phyloP scores from a whole-genome alignment of 2,113 vertebrate genomes.

The Misgurnus mizolepis region DNA sequence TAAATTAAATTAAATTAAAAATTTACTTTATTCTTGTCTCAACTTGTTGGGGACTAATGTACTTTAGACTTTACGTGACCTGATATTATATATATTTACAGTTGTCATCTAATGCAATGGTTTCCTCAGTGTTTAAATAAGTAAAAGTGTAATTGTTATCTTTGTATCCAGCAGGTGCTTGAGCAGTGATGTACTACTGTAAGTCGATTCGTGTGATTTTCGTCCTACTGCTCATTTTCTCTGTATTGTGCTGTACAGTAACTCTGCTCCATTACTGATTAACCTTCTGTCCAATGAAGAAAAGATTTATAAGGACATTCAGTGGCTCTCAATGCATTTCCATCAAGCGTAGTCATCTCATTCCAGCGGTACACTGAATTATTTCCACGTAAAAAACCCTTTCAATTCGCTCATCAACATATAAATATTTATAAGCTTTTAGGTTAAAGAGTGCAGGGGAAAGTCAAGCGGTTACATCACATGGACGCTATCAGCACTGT shows the following conservation, averaged over 20 bases:
- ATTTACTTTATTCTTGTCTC: too few relatives aligned
- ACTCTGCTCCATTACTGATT: conserved; percentile 54
- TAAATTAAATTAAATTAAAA: too few relatives aligned
- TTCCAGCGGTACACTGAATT: conserved; percentile 38
- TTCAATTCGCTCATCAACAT: conserved; percentile 13
- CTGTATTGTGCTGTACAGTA: background rate
- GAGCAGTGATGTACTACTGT: background rate
- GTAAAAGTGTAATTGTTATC: too few relatives aligned
- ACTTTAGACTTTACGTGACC: too few relatives aligned
- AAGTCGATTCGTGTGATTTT: conserved; percentile 48
- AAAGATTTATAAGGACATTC: conserved; percentile 39
- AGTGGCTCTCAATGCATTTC: conserved; percentile 44
- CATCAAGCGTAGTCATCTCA: conserved; percentile 43
- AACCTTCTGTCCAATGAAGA: conserved; percentile 39
- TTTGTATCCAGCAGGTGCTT: conserved; percentile 10
- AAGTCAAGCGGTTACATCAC: conserved; percentile 43
- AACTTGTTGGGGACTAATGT: too few relatives aligned
- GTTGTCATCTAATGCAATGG: too few relatives aligned
- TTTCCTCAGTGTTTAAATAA: too few relatives aligned
- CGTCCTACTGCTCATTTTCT: conserved; percentile 31
- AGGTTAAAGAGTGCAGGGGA: conserved; percentile 5
- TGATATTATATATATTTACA: too few relatives aligned
- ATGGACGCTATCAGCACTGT: too few relatives aligned
- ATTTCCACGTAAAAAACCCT: conserved; percentile 40
- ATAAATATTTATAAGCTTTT: conserved; percentile 52